Evolutionary conservation across 2,113 vertebrate species (phyloP).

Genomic region (Origma solitaria): DNA sequence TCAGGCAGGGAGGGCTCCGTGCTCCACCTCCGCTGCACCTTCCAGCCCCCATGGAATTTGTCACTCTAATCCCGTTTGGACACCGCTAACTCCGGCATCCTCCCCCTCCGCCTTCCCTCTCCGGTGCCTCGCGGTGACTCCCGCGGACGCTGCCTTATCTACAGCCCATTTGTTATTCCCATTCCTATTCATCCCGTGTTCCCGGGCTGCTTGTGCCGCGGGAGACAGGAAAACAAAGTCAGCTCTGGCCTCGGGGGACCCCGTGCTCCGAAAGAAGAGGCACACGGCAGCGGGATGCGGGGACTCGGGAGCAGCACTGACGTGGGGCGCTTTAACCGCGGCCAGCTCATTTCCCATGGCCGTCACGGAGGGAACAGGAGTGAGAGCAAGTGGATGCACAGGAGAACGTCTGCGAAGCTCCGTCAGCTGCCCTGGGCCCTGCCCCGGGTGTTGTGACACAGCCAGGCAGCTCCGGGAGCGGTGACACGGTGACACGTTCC

Average conservation of each 20-base stretch:
- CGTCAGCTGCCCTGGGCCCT: accelerated
- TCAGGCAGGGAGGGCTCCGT: not conserved
- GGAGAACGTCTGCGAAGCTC: accelerated
- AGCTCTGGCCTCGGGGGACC: not conserved
- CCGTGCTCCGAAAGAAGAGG: not conserved
- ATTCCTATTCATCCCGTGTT: not conserved
- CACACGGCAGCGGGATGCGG: not conserved
- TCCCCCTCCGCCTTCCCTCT: not conserved
- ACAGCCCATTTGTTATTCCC: not conserved
- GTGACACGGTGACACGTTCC: not conserved
- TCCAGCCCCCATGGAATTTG: not conserved
- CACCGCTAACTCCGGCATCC: not conserved
- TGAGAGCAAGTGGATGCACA: not conserved
- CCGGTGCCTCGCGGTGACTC: not conserved
- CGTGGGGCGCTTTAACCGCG: not conserved
- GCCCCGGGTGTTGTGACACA: not conserved
- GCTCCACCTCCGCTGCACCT: not conserved
- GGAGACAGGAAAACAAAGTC: conserved; percentile 19
- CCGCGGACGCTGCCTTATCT: not conserved
- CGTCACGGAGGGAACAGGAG: not conserved
- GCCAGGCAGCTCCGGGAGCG: not conserved
- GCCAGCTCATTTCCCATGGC: not conserved
- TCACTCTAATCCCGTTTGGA: conserved; percentile 29
- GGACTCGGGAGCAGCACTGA: accelerated
- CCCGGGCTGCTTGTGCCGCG: not conserved